Base-by-base conservation (phyloP, 1,140 invertebrate genomes). In the Penaeus chinensis region DNA sequence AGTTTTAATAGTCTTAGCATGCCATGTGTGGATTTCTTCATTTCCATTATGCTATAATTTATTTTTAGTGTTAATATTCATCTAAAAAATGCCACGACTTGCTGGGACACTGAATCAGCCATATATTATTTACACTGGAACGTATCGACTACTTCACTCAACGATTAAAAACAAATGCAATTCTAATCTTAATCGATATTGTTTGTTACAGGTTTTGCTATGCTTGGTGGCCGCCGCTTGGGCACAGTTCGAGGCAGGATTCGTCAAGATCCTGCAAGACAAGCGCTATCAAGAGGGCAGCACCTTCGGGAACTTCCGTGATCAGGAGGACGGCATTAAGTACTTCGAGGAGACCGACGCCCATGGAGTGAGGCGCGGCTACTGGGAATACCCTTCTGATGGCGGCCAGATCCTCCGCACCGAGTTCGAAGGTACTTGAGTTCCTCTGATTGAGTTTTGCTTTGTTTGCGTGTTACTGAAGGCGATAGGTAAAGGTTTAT, bases 281-380 rank as follows among this genome's bases (percentile, higher is more conserved):
- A 84, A 90, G 84, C 71, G 89, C 37, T 90, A 90, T 81, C 89
- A 90, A 66, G 87, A 89, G 19, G 89, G 89, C 24, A 61, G 32
- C 22, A 66, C 87, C 74, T 90, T 90, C 82, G 89, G 89, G 19
- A 90, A 89, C 80, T 90, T 84, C 89, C 82, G 87, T 22, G 84
- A 90, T 74, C 89, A 90, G 76, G 89, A 90, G 66, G 89, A 90
- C 66, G 87, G 89, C 16, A 90, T 81, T 76, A 90, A 90, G 76
- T 90, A 90, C 77, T 86, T 89, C 74, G 87, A 89, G 54, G 89
- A 90, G 79, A 90, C 89, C 2, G 86, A 89, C 61, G 81, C 79
- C 16, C 19, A 86, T 7, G 84, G 84, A 7, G 76, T 90, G 27
- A 69, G 89, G 22, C 78, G 87, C n/a, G 89, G 89, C 0, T 90